These are phyloP conservation scores for Calyptomena viridis DNA, from an alignment of 2,113 vertebrate species.

Conservation along the genomic window DNA sequence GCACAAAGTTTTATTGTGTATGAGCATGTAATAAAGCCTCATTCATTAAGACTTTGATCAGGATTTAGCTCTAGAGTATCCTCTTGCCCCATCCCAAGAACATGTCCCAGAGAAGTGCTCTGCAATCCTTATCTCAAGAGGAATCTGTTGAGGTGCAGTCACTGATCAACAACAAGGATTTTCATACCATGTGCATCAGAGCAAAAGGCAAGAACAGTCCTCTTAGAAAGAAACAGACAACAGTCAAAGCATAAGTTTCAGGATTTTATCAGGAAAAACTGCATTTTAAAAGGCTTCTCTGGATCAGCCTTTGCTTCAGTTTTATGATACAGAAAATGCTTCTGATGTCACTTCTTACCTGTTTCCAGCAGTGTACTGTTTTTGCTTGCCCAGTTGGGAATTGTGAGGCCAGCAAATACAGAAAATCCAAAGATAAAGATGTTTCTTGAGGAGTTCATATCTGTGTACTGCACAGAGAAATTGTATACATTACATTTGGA, in stretches of 20 bases:
- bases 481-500: background rate
- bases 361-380: slow-evolving; percentile 79
- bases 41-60: background rate
- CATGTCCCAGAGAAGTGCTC: background rate
- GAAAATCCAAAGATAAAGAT: slow-evolving; percentile 97
- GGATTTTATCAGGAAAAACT: background rate
- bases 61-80: background rate
- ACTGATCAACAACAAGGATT: background rate
- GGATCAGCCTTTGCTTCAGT: background rate
- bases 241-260: background rate
- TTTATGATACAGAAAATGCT: background rate
- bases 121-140: background rate
- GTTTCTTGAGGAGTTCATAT: slow-evolving; percentile 97
- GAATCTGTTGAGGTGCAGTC: background rate
- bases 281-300: background rate
- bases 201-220: background rate
- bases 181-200: background rate
- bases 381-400: slow-evolving; percentile 90
- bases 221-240: background rate
- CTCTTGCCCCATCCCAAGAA: background rate
- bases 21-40: background rate
- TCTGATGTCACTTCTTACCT: slow-evolving; percentile 72
- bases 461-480: slow-evolving; percentile 80
- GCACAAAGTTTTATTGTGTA: background rate
- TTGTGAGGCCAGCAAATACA: slow-evolving; percentile 84